These are phyloP conservation scores for Meandrina meandrites DNA, from an alignment of 92 coral and sea anemone genomes.

Conservation along the genomic window DNA sequence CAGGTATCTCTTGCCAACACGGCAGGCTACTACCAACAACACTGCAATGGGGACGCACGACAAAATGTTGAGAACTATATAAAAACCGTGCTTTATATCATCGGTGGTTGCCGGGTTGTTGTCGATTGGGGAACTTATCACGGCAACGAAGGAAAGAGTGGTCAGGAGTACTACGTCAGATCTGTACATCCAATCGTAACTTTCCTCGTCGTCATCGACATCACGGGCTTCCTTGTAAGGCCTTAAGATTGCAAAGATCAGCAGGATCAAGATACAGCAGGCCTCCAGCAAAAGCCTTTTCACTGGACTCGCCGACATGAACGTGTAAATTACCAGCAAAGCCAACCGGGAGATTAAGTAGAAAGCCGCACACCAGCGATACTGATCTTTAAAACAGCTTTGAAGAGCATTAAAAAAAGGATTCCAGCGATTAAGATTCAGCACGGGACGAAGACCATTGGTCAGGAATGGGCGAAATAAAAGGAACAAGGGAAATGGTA, in stretches of 20 bases:
- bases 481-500: conserved; percentile 85
- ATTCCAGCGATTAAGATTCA: conserved; percentile 74
- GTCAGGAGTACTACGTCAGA: conserved; percentile 80
- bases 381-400: conserved; percentile 85
- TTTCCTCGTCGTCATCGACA: conserved; percentile 26
- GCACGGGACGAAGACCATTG: conserved; percentile 67
- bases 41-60: conserved; percentile 74
- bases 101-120: conserved; percentile 9
- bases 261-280: conserved; percentile 73
- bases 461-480: conserved; percentile 82
- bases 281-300: conserved; percentile 62
- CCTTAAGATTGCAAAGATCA: conserved; percentile 64
- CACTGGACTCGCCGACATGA: conserved; percentile 51
- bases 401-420: conserved; percentile 88
- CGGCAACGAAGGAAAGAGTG: conserved; percentile 70
- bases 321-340: conserved; percentile 52
- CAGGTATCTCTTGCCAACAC: conserved; percentile 20
- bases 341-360: conserved; percentile 82
- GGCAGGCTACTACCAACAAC: conserved; percentile 26
- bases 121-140: conserved; percentile 62
- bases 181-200: conserved; percentile 76
- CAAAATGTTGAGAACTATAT: conserved; percentile 40
- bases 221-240: conserved; percentile 75
- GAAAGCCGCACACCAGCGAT: conserved; percentile 97
- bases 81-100: background rate